Evolutionary conservation across 2,797 vertebrate species (phyloP).

Genomic region (Neosilurus hyrtlii): DNA sequence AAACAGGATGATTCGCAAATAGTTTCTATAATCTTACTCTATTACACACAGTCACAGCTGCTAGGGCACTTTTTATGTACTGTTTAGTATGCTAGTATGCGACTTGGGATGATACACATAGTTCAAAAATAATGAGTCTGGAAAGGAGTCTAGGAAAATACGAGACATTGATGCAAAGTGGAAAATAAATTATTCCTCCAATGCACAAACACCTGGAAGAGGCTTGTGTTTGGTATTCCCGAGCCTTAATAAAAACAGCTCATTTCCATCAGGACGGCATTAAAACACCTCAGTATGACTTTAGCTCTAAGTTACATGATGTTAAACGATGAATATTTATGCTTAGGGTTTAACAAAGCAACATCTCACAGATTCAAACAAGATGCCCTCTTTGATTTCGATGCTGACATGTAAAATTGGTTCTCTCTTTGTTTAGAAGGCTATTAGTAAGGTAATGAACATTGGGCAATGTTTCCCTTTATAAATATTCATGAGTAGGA

Average conservation of each 20-base stretch:
- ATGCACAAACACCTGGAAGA: conserved; percentile 1
- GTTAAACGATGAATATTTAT: not conserved
- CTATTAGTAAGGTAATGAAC: conserved; percentile 23
- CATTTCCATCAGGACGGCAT: conserved; percentile 1
- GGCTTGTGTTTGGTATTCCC: not conserved
- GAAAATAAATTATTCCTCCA: not conserved
- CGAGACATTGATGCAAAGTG: not conserved
- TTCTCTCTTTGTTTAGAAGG: conserved; percentile 17
- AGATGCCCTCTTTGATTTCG: not conserved
- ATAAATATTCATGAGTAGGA: conserved; percentile 24
- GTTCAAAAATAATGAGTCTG: conserved; percentile 7
- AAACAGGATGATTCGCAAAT: not conserved
- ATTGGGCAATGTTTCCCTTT: not conserved
- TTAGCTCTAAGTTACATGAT: not conserved
- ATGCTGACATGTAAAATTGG: not conserved
- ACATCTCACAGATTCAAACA: not conserved
- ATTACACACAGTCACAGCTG: not conserved
- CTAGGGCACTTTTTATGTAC: not conserved
- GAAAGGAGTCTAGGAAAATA: not conserved
- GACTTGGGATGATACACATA: not conserved
- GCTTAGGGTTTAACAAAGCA: not conserved
- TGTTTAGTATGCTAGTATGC: not conserved
- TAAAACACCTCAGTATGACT: not conserved
- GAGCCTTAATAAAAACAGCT: not conserved
- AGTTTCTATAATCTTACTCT: not conserved